phyloP scores from a whole-genome alignment of 1,140 invertebrate genomes.

The Chrysomallon squamiferum region DNA sequence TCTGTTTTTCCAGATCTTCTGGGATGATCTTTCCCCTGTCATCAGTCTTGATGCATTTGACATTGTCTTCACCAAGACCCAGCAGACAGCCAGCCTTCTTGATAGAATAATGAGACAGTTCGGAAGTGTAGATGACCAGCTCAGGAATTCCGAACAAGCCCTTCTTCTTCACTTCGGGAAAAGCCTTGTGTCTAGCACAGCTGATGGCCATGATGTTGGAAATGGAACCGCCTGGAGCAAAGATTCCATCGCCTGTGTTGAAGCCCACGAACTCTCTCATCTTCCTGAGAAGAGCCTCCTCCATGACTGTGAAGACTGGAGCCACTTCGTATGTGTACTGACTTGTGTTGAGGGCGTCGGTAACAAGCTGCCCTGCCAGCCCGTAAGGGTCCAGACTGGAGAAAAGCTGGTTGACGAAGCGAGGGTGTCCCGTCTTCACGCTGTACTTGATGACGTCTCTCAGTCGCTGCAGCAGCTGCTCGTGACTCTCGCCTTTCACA shows the following conservation, averaged over 20 bases:
- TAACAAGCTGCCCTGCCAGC: constrained; percentile 96
- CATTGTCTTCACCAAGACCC: constrained; percentile 94
- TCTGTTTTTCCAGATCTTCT: constrained; percentile 83
- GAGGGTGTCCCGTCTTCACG: constrained; percentile 79
- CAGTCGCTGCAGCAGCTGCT: not conserved
- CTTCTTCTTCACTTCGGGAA: constrained; percentile 92
- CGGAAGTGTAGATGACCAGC: constrained; percentile 94
- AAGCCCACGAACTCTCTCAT: constrained; percentile 95
- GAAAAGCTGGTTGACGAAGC: constrained; percentile 97
- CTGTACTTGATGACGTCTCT: constrained; percentile 7
- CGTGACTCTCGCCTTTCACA: not conserved
- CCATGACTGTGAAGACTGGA: constrained; percentile 98
- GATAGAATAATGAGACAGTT: constrained; percentile 97
- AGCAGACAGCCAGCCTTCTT: constrained; percentile 93
- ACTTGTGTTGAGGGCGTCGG: constrained; percentile 95
- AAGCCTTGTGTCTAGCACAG: constrained; percentile 92
- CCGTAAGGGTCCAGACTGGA: constrained; percentile 92
- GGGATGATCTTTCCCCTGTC: constrained; percentile 86
- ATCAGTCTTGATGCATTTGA: constrained; percentile 88
- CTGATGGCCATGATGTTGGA: constrained; percentile 96
- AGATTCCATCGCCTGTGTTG: constrained; percentile 87
- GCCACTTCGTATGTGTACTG: constrained; percentile 99
- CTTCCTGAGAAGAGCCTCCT: constrained; percentile 90
- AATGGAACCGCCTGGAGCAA: constrained; percentile 94
- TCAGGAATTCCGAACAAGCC: constrained; percentile 85